Base-by-base conservation (phyloP, 1,140 invertebrate genomes). In the Palaemon carinicauda region DNA sequence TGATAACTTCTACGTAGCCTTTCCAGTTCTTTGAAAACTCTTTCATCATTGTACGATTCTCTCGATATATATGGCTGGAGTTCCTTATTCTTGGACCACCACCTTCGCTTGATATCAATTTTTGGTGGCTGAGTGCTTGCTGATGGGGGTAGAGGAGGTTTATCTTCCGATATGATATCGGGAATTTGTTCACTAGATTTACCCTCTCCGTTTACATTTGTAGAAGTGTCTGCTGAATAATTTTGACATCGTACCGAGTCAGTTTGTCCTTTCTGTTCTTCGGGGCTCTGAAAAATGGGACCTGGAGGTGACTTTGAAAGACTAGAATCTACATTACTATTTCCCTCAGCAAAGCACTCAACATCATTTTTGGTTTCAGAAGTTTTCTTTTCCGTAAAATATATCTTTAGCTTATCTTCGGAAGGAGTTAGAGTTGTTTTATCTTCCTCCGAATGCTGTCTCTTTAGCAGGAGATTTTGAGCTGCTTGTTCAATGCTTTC, bases 21-120 rank as follows among this genome's bases (percentile, higher is more conserved):
- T 51, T 89, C 87, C 4, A 89, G 77, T 33, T 89, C 89, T 52
- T 87, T 89, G 21, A 86, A 24, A 9, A 89, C 51, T 19, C 69
- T 27, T 4, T 89, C 86, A 65, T 89, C 83, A 33, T 89, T 89
- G 50, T 89, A 89, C 1, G 89, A 89, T 33, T 89, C 89, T 0
- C 89, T 82, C 15, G 89, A 89, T 41, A 89, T 89, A 60, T 84
- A 89, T 17, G 82, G 87, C 69, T 85, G 81, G 7, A 82, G 21
- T 78, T 89, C 89, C 33, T 88, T 89, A 5, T 82, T 79, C 27
- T 54, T 85, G 1, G 86, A 81, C 87, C 79, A 88, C 54, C 79
- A 73, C 19, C 87, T 56, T 14, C 87, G 71, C 56, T 88, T 88
- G 17, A 89, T 87, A 12, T 88, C 87, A 3, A 53, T 10, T 71